Percentiles rank a stretch among this genome's conserved stretches.
phyloP scores from a whole-genome alignment of 2,797 vertebrate genomes.

The Ficedula albicollis region DNA sequence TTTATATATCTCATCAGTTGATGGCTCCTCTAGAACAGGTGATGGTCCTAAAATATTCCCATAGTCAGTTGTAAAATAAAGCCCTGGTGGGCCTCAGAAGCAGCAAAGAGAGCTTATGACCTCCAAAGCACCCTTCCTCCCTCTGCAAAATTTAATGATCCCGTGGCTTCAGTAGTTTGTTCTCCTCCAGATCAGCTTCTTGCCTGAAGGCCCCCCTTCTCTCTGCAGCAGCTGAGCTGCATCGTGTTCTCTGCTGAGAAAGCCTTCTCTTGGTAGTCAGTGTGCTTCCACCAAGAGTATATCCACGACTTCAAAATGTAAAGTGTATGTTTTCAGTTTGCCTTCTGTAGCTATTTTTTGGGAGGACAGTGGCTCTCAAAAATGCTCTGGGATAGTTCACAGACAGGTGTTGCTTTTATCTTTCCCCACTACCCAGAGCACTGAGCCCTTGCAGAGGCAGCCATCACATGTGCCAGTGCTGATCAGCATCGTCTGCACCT shows the following conservation, averaged over 20 bases:
- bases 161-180: background rate
- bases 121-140: background rate
- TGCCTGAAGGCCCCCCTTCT: background rate
- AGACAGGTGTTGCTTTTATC: background rate
- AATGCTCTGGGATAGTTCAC: background rate
- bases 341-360: background rate
- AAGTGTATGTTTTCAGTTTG: rapidly evolving
- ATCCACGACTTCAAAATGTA: background rate
- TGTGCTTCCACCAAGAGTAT: background rate
- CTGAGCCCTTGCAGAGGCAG: background rate
- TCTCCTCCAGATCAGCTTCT: background rate
- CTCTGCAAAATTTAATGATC: background rate
- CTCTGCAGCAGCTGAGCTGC: background rate
- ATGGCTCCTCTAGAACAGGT: background rate
- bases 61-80: background rate
- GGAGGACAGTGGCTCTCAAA: background rate
- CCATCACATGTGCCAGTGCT: rapidly evolving
- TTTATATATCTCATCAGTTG: background rate
- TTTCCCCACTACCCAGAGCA: background rate
- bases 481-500: background rate
- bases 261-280: background rate
- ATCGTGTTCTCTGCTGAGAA: rapidly evolving
- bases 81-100: background rate
- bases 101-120: background rate
- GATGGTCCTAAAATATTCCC: background rate